Percentiles rank a stretch among this genome's conserved stretches.
Conservation (phyloP, 92 coral and sea anemone genomes). For the Paragorgia papillata region DNA sequence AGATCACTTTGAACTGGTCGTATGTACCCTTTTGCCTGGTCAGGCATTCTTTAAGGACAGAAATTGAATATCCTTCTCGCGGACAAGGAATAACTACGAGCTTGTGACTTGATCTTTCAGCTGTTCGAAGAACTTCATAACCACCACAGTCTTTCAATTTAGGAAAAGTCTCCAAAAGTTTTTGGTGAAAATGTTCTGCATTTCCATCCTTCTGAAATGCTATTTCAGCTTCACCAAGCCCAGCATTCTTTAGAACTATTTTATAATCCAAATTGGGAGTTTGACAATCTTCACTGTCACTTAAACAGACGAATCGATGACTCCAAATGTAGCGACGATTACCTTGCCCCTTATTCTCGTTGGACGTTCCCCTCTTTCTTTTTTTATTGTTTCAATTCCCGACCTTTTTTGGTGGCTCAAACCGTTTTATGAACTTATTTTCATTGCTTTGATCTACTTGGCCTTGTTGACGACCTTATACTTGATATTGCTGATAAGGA, state of each 20-base stretch:
- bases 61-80: conserved; percentile 46
- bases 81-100: conserved; percentile 48
- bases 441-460: no score
- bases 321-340: neutral
- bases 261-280: neutral
- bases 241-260: conserved; percentile 26
- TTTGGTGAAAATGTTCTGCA: conserved; percentile 44
- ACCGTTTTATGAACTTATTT: no score
- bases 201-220: conserved; percentile 54
- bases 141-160: conserved; percentile 48
- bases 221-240: conserved; percentile 46
- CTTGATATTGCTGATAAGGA: no score
- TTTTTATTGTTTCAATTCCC: no score
- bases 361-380: no score
- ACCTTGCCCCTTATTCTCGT: no score
- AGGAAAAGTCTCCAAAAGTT: conserved; percentile 44
- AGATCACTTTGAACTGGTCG: conserved; percentile 40
- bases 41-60: conserved; percentile 40
- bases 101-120: conserved; percentile 44
- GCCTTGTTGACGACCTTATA: no score
- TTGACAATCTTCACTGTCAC: neutral
- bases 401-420: no score
- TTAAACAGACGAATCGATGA: neutral
- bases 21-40: conserved; percentile 54
- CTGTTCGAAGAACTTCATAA: conserved; percentile 51